Percentiles rank a stretch among this genome's conserved stretches.
phyloP scores from a whole-genome alignment of 2,888 invertebrate genomes.

The Mimas tiliae region DNA sequence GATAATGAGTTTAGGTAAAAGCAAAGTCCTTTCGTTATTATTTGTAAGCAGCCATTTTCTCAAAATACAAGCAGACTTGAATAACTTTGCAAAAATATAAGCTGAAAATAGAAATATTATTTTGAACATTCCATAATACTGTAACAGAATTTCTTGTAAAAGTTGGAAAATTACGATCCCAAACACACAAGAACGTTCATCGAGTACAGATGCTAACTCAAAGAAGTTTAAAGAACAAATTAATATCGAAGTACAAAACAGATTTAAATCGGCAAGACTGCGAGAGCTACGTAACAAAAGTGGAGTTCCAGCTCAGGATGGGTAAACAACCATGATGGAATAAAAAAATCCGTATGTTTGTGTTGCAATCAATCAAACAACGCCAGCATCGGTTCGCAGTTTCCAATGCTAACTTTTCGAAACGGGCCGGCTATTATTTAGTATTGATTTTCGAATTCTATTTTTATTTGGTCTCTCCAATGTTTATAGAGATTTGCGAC shows the following conservation, averaged over 20 bases:
- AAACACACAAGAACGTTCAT: constrained; percentile 1
- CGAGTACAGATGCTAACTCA: constrained; percentile 23
- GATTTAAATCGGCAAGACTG: constrained; percentile 33
- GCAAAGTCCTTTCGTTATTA: no score
- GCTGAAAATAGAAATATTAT: not conserved
- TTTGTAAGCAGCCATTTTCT: no score
- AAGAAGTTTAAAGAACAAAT: constrained; percentile 18
- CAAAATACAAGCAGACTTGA: no score
- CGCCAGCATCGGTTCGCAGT: constrained; percentile 60
- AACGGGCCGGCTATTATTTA: constrained; percentile 70
- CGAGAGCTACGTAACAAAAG: constrained; percentile 33
- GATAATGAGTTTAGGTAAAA: no score
- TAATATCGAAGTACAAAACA: constrained; percentile 10
- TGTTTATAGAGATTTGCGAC: constrained; percentile 69
- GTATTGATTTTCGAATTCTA: constrained; percentile 72
- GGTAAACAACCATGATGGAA: constrained; percentile 66
- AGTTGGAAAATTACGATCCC: not conserved
- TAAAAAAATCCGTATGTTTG: constrained; percentile 72
- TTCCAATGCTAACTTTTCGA: constrained; percentile 72
- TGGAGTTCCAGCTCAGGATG: constrained; percentile 33
- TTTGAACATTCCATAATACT: not conserved
- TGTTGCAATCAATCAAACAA: constrained; percentile 82
- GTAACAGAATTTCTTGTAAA: not conserved
- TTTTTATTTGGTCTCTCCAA: constrained; percentile 66
- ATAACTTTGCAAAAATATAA: not conserved